These are phyloP conservation scores for Epinephelus cyanopodus DNA, from an alignment of 2,113 vertebrate genomes.

Conservation along the genomic window DNA sequence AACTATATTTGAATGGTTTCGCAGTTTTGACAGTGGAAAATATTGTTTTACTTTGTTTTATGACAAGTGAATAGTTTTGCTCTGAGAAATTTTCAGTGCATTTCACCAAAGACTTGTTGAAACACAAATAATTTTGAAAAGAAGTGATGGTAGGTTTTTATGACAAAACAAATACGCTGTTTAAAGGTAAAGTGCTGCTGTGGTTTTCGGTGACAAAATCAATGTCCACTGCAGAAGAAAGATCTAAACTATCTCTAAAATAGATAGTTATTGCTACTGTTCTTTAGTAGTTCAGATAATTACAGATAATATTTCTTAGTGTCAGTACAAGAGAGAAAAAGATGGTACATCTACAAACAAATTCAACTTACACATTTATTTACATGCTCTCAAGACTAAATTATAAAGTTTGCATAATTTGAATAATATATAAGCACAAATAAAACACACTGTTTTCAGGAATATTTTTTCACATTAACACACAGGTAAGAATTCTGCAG, in stretches of 20 bases:
- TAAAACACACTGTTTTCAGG: background rate
- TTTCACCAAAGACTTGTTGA: constrained; percentile 24
- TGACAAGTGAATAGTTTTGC: constrained; percentile 51
- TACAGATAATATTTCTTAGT: background rate
- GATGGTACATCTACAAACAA: background rate
- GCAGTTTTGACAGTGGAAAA: constrained; percentile 55
- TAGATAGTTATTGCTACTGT: background rate
- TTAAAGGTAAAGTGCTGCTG: constrained; percentile 12
- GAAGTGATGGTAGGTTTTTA: constrained; percentile 8
- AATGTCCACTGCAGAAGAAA: background rate
- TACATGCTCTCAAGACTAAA: constrained; percentile 19
- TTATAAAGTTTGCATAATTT: constrained; percentile 19
- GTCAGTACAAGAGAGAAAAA: background rate
- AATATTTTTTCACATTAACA: constrained; percentile 40
- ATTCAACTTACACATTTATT: constrained; percentile 8
- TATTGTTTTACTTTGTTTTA: constrained; percentile 50
- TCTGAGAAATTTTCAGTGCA: constrained; percentile 8
- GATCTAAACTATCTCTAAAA: constrained; percentile 1
- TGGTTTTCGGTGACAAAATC: constrained; percentile 16
- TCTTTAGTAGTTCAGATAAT: background rate
- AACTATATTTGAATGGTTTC: constrained; percentile 48
- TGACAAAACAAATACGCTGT: constrained; percentile 26
- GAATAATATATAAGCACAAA: background rate
- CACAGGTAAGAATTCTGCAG: constrained; percentile 22
- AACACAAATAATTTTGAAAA: constrained; percentile 10